These are phyloP conservation scores for Cerastis rubricosa DNA, from an alignment of 2,888 invertebrate genomes.

Conservation along the genomic window DNA sequence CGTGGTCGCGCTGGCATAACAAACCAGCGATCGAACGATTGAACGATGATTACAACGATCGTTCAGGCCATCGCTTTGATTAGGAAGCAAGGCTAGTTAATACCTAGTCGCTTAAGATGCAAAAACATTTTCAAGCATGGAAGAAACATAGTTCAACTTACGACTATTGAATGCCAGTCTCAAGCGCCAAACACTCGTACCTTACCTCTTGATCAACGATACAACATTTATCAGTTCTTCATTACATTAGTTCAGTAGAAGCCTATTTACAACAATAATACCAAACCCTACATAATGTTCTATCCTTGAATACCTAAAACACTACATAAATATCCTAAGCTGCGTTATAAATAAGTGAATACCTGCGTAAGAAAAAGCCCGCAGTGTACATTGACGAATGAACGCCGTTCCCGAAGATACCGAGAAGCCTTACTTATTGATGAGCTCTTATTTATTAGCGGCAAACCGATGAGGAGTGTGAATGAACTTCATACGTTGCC, in stretches of 20 bases:
- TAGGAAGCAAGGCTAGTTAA: background rate
- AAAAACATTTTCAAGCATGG: background rate
- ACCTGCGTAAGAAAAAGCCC: conserved; percentile 54
- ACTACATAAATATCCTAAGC: conserved; percentile 53
- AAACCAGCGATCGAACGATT: no score
- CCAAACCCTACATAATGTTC: conserved; percentile 27
- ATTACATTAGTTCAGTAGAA: conserved; percentile 23
- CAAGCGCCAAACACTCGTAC: no score
- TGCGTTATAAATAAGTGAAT: conserved; percentile 55
- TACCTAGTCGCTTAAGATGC: background rate
- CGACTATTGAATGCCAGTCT: background rate
- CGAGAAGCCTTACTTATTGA: conserved; percentile 82
- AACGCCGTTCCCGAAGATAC: conserved; percentile 76
- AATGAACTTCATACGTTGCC: conserved; percentile 51
- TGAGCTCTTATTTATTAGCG: conserved; percentile 85
- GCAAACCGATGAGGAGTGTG: conserved; percentile 76
- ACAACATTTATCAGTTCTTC: conserved; percentile 3
- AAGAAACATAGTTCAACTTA: background rate
- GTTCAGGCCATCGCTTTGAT: background rate
- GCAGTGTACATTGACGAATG: conserved; percentile 76
- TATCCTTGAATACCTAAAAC: conserved; percentile 38
- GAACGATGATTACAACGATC: background rate
- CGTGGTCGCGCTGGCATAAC: background rate
- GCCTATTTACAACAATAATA: conserved; percentile 42
- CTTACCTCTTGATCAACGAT: background rate